Conservation (phyloP, 2,888 invertebrate species). For the Erynnis tages region DNA sequence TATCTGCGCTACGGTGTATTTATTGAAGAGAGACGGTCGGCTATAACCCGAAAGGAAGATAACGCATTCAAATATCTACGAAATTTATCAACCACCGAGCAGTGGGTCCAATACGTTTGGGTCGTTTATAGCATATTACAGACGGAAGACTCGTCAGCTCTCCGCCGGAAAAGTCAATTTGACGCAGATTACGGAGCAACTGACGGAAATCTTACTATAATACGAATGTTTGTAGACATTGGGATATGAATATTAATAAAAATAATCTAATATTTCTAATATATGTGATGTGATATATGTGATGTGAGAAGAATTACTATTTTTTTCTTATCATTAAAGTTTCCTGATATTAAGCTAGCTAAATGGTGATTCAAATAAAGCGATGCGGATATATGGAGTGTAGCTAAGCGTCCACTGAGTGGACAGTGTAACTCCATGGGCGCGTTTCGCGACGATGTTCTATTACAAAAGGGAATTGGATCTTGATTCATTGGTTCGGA, state of each 20-base stretch:
- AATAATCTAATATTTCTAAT: too few relatives aligned
- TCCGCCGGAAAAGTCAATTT: conserved; percentile 76
- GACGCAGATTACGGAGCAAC: conserved; percentile 70
- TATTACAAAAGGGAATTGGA: conserved; percentile 82
- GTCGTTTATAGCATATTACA: conserved; percentile 76
- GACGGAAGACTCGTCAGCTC: conserved; percentile 71
- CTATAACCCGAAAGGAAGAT: conserved; percentile 65
- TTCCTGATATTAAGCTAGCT: not conserved
- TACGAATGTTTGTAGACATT: conserved; percentile 56
- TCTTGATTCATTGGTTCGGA: conserved; percentile 82
- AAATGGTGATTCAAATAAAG: conserved; percentile 28
- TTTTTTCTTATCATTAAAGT: not conserved
- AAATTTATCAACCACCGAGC: conserved; percentile 74
- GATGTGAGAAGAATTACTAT: not conserved
- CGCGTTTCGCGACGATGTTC: conserved; percentile 79
- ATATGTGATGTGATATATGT: not conserved
- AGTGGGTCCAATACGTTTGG: conserved; percentile 72
- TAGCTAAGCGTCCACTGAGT: conserved; percentile 70
- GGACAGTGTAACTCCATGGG: conserved; percentile 73
- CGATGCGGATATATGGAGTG: conserved; percentile 46
- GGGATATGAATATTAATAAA: conserved; percentile 52
- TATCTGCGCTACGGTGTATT: conserved; percentile 55
- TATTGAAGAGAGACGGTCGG: conserved; percentile 60
- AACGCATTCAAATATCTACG: conserved; percentile 77
- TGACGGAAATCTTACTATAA: conserved; percentile 61